Conservation (phyloP, 2,113 vertebrate genomes). For the Thunnus maccoyii region DNA sequence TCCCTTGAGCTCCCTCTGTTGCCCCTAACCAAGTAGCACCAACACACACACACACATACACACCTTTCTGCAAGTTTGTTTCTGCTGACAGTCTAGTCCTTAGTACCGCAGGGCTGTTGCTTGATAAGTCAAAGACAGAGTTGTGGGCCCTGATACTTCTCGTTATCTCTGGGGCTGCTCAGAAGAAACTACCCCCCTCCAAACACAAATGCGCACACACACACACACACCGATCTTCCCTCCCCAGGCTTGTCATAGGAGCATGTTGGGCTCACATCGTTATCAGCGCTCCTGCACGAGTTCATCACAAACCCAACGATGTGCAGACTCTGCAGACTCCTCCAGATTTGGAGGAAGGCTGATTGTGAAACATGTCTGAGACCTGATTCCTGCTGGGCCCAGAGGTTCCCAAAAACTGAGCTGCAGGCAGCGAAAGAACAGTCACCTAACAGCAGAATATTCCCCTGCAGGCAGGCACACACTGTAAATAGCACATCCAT, state of each 20-base stretch:
- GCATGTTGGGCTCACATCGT: constrained; percentile 48
- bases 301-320: constrained; percentile 64
- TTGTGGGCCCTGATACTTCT: constrained; percentile 39
- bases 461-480: constrained; percentile 5
- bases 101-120: constrained; percentile 34
- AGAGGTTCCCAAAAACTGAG: constrained; percentile 12
- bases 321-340: constrained; percentile 63
- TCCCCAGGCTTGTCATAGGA: constrained; percentile 34
- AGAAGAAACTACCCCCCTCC: neutral
- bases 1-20: constrained; percentile 48
- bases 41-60: constrained; percentile 14
- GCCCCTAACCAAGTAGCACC: constrained; percentile 12
- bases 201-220: constrained; percentile 27
- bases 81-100: constrained; percentile 66
- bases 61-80: constrained; percentile 44
- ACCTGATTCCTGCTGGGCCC: constrained; percentile 20
- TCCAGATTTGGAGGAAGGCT: neutral
- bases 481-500: constrained; percentile 25
- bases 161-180: constrained; percentile 48
- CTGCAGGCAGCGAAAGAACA: constrained; percentile 24
- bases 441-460: constrained; percentile 14
- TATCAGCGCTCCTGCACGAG: constrained; percentile 61
- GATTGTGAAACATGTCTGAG: constrained; percentile 31
- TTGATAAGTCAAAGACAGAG: constrained; percentile 60
- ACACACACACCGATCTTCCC: constrained; percentile 20